phyloP scores from a whole-genome alignment of 2,113 vertebrate species.

The Pedetes capensis region DNA sequence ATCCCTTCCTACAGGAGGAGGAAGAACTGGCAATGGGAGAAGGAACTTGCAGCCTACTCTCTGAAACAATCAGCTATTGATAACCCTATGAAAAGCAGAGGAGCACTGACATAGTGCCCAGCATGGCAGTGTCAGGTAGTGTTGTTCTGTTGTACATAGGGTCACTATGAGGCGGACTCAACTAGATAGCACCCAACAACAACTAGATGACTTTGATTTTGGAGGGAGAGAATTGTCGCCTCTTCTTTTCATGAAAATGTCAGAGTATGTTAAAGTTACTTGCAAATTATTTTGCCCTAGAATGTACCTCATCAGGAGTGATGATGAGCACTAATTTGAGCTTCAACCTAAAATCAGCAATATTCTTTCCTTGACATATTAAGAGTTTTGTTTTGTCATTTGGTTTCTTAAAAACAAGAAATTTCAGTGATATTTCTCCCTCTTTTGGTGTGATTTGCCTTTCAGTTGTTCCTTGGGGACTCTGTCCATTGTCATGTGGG shows the following conservation, averaged over 20 bases:
- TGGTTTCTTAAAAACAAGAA: slow-evolving; percentile 31
- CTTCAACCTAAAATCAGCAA: slow-evolving; percentile 40
- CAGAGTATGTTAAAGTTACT: slow-evolving; percentile 54
- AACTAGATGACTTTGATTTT: not conserved
- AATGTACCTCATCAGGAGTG: slow-evolving; percentile 23
- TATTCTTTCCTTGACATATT: not conserved
- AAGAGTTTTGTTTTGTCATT: slow-evolving; percentile 24
- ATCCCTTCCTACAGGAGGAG: not conserved
- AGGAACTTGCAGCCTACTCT: too few relatives aligned
- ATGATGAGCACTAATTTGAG: not conserved
- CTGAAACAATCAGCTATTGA: too few relatives aligned
- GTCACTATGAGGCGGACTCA: too few relatives aligned
- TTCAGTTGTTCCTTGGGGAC: not conserved
- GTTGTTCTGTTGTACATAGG: too few relatives aligned
- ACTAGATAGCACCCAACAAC: too few relatives aligned
- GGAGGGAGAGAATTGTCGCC: not conserved
- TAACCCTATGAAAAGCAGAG: too few relatives aligned
- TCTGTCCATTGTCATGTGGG: not conserved
- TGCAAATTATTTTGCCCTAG: slow-evolving; percentile 53
- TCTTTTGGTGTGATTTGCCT: not conserved
- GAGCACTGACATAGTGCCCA: too few relatives aligned
- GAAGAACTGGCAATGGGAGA: too few relatives aligned
- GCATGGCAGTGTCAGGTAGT: too few relatives aligned
- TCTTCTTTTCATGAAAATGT: slow-evolving; percentile 56
- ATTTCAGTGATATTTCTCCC: slow-evolving; percentile 19